Evolutionary conservation across 1,140 invertebrate genomes (phyloP), one percentile per base, ranked within the genome.

Genomic region (Druon quercuslanigerum): DNA sequence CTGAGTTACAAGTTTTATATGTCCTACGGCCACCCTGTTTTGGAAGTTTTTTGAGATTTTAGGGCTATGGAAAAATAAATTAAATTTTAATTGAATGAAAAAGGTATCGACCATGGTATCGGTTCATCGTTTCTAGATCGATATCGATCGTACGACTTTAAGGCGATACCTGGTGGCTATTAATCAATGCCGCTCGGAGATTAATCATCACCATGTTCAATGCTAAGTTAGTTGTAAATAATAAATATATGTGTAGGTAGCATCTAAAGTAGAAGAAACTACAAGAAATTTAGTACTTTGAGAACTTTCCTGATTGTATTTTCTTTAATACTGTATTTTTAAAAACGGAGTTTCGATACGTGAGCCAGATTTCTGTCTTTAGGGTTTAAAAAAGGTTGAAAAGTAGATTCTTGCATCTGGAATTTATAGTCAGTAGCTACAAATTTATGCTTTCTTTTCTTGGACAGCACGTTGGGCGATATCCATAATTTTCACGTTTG

Each of bases 171-270:
- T 20, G 17, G 50, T 3, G 50, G 40, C 70, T 51, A 82, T 80
- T 77, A 73, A 84, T 84, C 83, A 81, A 78, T 73, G 52, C 71
- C 46, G 20, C 8, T 16, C 12, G 8, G 16, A 60, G 72, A 79
- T 82, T 84, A 80, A 83, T 84, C 77, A 82, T 75, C 54, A 66
- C 12, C 57, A 46, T 46, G 40, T 46, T 66, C 25, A 19, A 66
- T 66, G 13, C 57, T 66, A 25, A 33, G 57, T 66, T 33, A 6
- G 25, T 66, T 33, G 17, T 17, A 54, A 7, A 54, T 54, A 54
- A 54, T 54, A 19, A 17, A 16, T 54, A 54, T 2, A 54, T 54
- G 52, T 54, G n/a, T 54, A 11, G 40, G 40, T 46, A 7, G 40
- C 40, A 46, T 8, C 40, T 46, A 11, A 11, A 46, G 9, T 46